Base-by-base conservation (phyloP, 2,888 invertebrate species). In the Ichneumoninae sp. region DNA sequence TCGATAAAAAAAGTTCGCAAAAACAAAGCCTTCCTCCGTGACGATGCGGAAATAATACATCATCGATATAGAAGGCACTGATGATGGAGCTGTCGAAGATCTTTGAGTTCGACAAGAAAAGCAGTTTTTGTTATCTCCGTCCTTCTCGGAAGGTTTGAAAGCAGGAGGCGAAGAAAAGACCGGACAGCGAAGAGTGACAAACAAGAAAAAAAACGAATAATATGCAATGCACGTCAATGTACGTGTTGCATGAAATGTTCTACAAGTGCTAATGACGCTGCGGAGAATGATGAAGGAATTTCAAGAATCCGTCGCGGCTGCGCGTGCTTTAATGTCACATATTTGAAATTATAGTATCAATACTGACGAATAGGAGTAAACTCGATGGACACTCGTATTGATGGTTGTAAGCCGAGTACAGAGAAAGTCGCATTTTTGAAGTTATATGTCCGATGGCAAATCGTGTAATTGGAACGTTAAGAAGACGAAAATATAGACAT, bases 51-150 rank as follows among this genome's bases (percentile, higher is more conserved):
- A 60, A 47, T 62, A 16, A 22, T n/a, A 16, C 26, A 26, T 57
- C 40, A 19, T 44, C 1, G 0, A 47, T 50, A 26, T 6, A 7
- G 8, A 47, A 47, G 5, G 10, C 2, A 69, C 22, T 26, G 69
- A 6, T 47, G 22, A 26, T n/a, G 16, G 47, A 22, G 13, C 26
- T 30, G 44, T 57, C 26, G 26, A 26, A 26, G 57, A 57, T 57
- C 22, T 13, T 57, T 26, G 10, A 22, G 22, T 57, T 57, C 4
- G 33, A 33, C 3, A 16, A 26, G 19, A 69, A 33, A 52, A 33
- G 52, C 8, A 50, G 8, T 52, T 70, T 26, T 36, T 54, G 52
- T 71, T 71, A 13, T 36, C 19, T 10, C 50, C 30, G 69, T 50
- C n/a, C 7, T 70, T 7, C 33, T 8, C 10, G n/a, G 8, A 30